Evolutionary conservation across 2,888 invertebrate species (phyloP), one percentile per base, ranked within the genome.

Genomic region (Bimastos eiseni): DNA sequence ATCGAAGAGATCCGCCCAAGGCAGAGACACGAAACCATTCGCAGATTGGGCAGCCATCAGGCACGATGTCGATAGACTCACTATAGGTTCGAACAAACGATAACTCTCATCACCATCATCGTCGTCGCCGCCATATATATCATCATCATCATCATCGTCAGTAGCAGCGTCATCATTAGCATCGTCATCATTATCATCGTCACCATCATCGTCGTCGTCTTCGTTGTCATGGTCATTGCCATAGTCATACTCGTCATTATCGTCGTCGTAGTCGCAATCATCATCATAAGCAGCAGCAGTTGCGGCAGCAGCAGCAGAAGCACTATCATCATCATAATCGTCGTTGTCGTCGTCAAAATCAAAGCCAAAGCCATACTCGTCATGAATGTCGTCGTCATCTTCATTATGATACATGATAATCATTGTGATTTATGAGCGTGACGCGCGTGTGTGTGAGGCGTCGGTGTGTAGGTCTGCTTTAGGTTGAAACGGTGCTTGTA

Each of bases 41-140:
- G 93, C 94, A 92, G 93, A 94, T 70, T 95, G 95, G 95, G 93
- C 94, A 13, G 93, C 94, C 38, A 93, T 95, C 90, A 92, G 93
- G 84, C 93, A 93, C 36, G 93, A 94, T 49, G 93, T 94, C 21
- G 92, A 93, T 83, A 92, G 93, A 38, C 93, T 94, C 13, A 92
- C 93, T 89, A 93, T 93, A 86, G 94, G 95, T 94, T 33, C 70
- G 92, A 86, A 11, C n/a, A 8, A 70, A n/a, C 30, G 13, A 70
- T 17, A n/a, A n/a, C n/a, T 6, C 4, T 70, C 70, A n/a, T n/a
- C 70, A 70, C n/a, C 70, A 70, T 70, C 70, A 70, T n/a, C 13
- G n/a, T 70, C 70, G n/a, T 70, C 70, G n/a, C n/a, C n/a, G n/a
- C n/a, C n/a, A n/a, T n/a, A n/a, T n/a, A n/a, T n/a, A n/a, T n/a